phyloP scores from a whole-genome alignment of 2,113 vertebrate genomes.

The Morone chrysops region DNA sequence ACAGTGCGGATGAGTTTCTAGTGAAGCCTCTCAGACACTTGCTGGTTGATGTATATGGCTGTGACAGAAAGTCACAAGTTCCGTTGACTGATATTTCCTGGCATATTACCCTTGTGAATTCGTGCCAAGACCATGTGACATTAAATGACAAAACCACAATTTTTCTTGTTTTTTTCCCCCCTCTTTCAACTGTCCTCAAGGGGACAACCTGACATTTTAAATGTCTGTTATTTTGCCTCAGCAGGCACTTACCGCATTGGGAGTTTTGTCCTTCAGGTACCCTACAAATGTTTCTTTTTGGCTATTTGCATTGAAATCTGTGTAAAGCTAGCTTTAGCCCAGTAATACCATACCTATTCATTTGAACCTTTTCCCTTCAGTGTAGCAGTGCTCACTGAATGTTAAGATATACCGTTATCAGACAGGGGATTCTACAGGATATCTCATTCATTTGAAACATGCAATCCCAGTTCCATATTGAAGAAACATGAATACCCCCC shows the following conservation, averaged over 20 bases:
- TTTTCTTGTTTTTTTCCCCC: slow-evolving; percentile 18
- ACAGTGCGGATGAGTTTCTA: slow-evolving; percentile 26
- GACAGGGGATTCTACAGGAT: slow-evolving; percentile 9
- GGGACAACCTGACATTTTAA: slow-evolving; percentile 76
- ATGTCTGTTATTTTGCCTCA: slow-evolving; percentile 77
- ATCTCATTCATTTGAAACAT: slow-evolving; percentile 40
- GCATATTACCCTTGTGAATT: slow-evolving; percentile 75
- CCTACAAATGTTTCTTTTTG: slow-evolving; percentile 35
- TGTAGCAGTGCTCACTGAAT: slow-evolving; percentile 10
- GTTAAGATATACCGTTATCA: slow-evolving; percentile 15
- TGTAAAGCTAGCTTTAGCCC: slow-evolving; percentile 15
- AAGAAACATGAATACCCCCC: slow-evolving; percentile 6
- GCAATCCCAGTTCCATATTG: slow-evolving; percentile 10
- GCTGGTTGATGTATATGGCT: slow-evolving; percentile 63
- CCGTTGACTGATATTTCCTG: slow-evolving; percentile 75
- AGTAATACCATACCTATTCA: neutral
- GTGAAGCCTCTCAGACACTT: slow-evolving; percentile 44
- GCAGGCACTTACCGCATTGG: slow-evolving; percentile 61
- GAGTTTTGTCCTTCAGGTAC: slow-evolving; percentile 68
- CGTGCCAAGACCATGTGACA: slow-evolving; percentile 68
- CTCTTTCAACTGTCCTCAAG: slow-evolving; percentile 62
- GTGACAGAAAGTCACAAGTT: slow-evolving; percentile 71
- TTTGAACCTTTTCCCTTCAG: slow-evolving; percentile 4
- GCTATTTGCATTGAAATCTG: slow-evolving; percentile 52
- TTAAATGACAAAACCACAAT: slow-evolving; percentile 71